Conservation (phyloP, 2,113 vertebrate genomes). For the Trichomycterus rosablanca region DNA sequence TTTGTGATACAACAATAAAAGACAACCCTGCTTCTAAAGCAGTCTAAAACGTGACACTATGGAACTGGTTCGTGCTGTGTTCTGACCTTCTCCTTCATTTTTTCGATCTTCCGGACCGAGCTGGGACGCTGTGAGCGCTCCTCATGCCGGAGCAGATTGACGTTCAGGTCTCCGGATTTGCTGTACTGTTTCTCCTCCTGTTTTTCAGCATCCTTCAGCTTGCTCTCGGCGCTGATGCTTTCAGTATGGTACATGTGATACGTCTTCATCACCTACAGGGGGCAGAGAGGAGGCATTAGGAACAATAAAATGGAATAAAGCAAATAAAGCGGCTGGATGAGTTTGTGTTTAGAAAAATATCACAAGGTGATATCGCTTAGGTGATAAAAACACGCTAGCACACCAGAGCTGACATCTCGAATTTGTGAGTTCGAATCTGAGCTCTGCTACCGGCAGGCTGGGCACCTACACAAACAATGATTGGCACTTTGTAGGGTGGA, state of each 20-base stretch:
- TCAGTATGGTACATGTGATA: constrained; percentile 98
- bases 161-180: constrained; percentile 81
- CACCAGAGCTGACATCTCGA: no score
- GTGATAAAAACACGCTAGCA: no score
- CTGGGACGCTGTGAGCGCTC: constrained; percentile 89
- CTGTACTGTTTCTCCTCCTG: constrained; percentile 97
- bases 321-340: no score
- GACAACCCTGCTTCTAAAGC: not conserved
- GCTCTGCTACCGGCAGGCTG: no score
- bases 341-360: no score
- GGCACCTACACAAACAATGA: no score
- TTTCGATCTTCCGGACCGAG: constrained; percentile 91
- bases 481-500: no score
- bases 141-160: constrained; percentile 83
- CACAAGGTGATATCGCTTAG: no score
- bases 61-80: no score
- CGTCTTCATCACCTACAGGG: constrained; percentile 93
- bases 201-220: constrained; percentile 95
- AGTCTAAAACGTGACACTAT: not conserved
- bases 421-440: no score
- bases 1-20: no score
- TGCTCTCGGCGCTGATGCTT: constrained; percentile 92
- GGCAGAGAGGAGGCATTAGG: constrained; percentile 1
- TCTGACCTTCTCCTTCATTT: constrained; percentile 74
- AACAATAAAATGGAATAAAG: not conserved